Conservation (phyloP, 1,140 invertebrate species). For the Penaeus japonicus region DNA sequence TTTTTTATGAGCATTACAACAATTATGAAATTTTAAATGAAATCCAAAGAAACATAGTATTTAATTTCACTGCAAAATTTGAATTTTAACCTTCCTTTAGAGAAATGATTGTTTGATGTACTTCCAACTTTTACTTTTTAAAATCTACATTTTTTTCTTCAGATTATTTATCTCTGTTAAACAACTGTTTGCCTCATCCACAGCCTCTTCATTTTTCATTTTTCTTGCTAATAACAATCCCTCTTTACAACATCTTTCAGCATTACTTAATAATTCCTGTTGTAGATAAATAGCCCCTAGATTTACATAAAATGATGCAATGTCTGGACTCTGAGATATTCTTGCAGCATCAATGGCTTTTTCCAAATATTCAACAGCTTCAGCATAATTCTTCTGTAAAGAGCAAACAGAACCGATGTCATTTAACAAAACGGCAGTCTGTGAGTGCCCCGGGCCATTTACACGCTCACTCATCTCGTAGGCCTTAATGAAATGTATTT, state of each 20-base stretch:
- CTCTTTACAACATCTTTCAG: slow-evolving; percentile 75
- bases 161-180: slow-evolving; percentile 62
- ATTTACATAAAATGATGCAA: slow-evolving; percentile 82
- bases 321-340: slow-evolving; percentile 71
- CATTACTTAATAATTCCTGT: slow-evolving; percentile 74
- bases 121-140: background rate
- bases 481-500: slow-evolving; percentile 72
- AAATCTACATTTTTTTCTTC: background rate
- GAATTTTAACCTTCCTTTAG: background rate
- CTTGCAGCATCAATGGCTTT: slow-evolving; percentile 76
- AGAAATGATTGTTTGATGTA: background rate
- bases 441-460: slow-evolving; percentile 75
- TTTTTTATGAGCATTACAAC: no score
- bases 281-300: slow-evolving; percentile 81
- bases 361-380: slow-evolving; percentile 76
- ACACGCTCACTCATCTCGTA: slow-evolving; percentile 72
- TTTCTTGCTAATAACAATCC: slow-evolving; percentile 75
- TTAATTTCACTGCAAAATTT: no score
- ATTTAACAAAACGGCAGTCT: slow-evolving; percentile 82
- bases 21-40: no score
- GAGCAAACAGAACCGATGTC: slow-evolving; percentile 81
- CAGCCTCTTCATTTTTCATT: slow-evolving; percentile 71
- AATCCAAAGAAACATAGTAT: no score
- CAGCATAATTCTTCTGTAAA: slow-evolving; percentile 72
- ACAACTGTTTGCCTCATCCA: slow-evolving; percentile 75